Percentiles rank a stretch among this genome's conserved stretches.
Evolutionary conservation across 2,888 invertebrate species (phyloP).

Genomic region (Cetonia aurata): DNA sequence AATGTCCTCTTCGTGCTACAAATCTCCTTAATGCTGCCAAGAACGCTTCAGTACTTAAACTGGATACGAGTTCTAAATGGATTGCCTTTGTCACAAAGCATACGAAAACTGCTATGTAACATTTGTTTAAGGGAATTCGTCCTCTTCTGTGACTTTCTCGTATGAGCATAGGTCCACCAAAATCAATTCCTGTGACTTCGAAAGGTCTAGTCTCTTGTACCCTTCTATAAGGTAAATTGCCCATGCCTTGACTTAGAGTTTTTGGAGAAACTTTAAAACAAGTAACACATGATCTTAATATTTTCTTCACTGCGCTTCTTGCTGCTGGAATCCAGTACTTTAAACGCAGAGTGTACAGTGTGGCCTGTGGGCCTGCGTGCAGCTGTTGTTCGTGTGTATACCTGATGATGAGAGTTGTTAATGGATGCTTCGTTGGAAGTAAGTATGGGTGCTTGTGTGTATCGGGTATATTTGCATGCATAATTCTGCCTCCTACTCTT

Average conservation of each 20-base stretch:
- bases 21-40: conserved; percentile 46
- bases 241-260: background rate
- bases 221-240: conserved; percentile 20
- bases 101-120: conserved; percentile 50
- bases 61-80: conserved; percentile 48
- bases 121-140: conserved; percentile 25
- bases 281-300: background rate
- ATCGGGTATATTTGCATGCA: background rate
- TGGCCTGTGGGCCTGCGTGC: background rate
- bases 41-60: conserved; percentile 48
- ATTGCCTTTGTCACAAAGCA: conserved; percentile 54
- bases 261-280: background rate
- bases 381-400: background rate
- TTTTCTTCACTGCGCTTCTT: background rate
- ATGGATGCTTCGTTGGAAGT: background rate
- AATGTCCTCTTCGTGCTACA: conserved; percentile 45
- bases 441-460: background rate
- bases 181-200: conserved; percentile 51
- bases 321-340: background rate
- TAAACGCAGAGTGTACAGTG: background rate
- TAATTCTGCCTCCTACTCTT: background rate
- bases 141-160: conserved; percentile 47
- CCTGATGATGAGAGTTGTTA: background rate
- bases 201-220: too few relatives aligned
- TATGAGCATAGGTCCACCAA: conserved; percentile 53